phyloP scores from a whole-genome alignment of 1,140 invertebrate species.

The Bursaphelenchus mucronatus region DNA sequence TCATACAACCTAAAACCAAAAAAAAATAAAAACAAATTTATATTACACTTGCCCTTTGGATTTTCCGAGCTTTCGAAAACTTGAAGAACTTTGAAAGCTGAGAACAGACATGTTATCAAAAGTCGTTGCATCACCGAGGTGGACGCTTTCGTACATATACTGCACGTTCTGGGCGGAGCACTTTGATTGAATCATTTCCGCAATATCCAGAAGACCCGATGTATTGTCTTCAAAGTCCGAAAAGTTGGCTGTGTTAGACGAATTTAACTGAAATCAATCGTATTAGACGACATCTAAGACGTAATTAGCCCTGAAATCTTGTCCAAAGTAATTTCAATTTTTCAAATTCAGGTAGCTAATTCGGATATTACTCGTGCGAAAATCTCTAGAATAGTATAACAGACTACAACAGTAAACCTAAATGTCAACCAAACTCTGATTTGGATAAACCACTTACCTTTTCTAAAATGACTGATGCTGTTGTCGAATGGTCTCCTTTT shows the following conservation, averaged over 20 bases:
- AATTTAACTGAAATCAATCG: too few species aligned
- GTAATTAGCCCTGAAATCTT: too few species aligned
- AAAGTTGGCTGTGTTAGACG: too few species aligned
- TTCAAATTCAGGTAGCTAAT: too few species aligned
- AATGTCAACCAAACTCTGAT: not conserved
- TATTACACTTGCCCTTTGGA: conserved; percentile 6
- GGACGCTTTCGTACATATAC: conserved; percentile 9
- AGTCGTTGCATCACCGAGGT: not conserved
- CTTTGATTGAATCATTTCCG: conserved; percentile 16
- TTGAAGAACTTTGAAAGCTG: not conserved
- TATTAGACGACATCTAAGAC: too few species aligned
- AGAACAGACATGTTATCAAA: not conserved
- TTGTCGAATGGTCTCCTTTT: not conserved
- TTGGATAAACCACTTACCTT: conserved; percentile 3
- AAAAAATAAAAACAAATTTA: not conserved
- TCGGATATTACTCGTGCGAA: too few species aligned
- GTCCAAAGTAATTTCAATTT: too few species aligned
- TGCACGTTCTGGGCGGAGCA: not conserved
- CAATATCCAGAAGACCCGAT: not conserved
- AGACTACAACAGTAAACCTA: not conserved
- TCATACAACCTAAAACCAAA: conserved; percentile 6
- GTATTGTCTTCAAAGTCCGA: too few species aligned
- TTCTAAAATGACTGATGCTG: conserved; percentile 1
- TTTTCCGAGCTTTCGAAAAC: not conserved
- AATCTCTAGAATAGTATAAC: not conserved